A percentile compares a stretch with the other conserved stretches of the same genome.
These are phyloP conservation scores for Catharus ustulatus DNA, from an alignment of 2,797 vertebrate species.

Conservation along the genomic window DNA sequence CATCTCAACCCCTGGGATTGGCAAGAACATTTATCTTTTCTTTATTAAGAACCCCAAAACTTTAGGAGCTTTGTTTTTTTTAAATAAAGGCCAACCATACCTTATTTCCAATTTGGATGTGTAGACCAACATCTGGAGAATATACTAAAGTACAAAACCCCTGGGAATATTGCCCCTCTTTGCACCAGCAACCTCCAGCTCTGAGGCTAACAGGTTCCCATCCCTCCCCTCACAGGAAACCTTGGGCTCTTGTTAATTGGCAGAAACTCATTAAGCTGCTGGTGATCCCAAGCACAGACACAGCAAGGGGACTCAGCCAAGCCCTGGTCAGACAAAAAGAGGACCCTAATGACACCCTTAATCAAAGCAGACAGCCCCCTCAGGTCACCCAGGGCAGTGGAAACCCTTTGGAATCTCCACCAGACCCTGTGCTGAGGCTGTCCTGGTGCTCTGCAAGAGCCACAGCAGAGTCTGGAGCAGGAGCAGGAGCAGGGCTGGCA, in stretches of 20 bases:
- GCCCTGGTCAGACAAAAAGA: not conserved
- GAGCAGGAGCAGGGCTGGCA: not conserved
- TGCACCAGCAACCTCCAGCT: not conserved
- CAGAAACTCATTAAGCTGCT: not conserved
- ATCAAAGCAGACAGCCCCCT: not conserved
- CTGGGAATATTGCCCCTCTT: not conserved
- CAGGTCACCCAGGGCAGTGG: rapidly evolving
- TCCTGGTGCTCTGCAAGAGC: not conserved
- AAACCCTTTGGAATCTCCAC: not conserved
- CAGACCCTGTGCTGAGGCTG: not conserved
- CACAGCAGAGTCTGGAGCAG: not conserved
- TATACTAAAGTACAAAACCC: not conserved
- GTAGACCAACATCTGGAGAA: not conserved
- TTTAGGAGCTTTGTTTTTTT: not conserved
- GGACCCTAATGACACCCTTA: not conserved
- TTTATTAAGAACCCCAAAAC: not conserved
- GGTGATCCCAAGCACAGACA: not conserved
- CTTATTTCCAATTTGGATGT: not conserved
- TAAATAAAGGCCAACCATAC: not conserved
- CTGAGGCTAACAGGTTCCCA: not conserved
- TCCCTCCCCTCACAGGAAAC: not conserved
- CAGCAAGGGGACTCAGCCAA: not conserved
- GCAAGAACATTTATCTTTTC: not conserved
- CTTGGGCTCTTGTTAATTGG: not conserved
- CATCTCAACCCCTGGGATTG: not conserved